Evolutionary conservation across 2,888 invertebrate species (phyloP).

Genomic region (Micropterix aruncella): DNA sequence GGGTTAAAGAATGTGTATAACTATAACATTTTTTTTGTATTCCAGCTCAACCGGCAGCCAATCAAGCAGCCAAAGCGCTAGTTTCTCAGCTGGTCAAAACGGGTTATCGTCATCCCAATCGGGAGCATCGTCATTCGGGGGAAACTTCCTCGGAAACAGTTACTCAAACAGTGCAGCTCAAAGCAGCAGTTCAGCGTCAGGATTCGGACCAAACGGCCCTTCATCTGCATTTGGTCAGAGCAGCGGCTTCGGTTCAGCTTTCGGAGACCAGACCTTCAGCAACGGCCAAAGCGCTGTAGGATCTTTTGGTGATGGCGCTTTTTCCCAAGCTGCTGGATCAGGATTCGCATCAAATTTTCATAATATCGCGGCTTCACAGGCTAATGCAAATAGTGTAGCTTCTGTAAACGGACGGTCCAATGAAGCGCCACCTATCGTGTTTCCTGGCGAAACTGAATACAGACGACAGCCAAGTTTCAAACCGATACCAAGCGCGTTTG

Average conservation of each 20-base stretch:
- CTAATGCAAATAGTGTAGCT: not conserved
- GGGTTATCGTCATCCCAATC: slow-evolving; percentile 14
- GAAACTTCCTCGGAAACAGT: slow-evolving; percentile 9
- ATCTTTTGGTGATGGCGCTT: slow-evolving; percentile 10
- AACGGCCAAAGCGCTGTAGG: slow-evolving; percentile 13
- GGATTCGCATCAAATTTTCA: slow-evolving; percentile 6
- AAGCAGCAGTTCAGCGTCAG: slow-evolving; percentile 12
- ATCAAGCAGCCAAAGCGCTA: slow-evolving; percentile 33
- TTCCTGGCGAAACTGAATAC: not conserved
- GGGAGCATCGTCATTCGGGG: slow-evolving; percentile 23
- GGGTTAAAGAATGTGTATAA: slow-evolving; percentile 4
- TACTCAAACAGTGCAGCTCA: slow-evolving; percentile 9
- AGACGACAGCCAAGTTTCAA: not conserved
- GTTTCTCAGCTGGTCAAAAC: slow-evolving; percentile 20
- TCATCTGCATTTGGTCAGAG: slow-evolving; percentile 10
- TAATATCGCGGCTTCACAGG: slow-evolving; percentile 4
- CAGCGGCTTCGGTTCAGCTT: slow-evolving; percentile 17
- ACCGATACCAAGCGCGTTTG: not conserved
- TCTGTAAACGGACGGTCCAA: not conserved
- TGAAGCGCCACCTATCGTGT: not conserved
- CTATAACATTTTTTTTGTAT: not conserved
- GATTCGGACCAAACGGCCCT: slow-evolving; percentile 13
- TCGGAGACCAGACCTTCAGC: slow-evolving; percentile 19
- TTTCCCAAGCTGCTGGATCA: slow-evolving; percentile 7
- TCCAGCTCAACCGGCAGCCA: slow-evolving; percentile 24